A percentile compares a stretch with the other conserved stretches of the same genome.
Conservation (phyloP, 2,113 vertebrate genomes). For the Limanda limanda region DNA sequence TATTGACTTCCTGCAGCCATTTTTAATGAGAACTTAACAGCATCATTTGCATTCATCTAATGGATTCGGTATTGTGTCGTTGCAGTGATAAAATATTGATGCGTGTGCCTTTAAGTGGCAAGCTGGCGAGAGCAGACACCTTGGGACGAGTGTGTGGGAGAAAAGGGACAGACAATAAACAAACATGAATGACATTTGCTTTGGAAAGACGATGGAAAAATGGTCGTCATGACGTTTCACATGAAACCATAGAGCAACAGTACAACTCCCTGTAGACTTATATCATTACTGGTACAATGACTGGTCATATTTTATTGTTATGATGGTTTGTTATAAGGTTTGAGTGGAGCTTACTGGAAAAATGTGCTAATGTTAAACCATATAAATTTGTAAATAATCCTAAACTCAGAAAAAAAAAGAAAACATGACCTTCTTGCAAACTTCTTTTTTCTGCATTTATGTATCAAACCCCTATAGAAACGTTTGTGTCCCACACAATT, state of each 20-base stretch:
- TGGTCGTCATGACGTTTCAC: constrained; percentile 24
- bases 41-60: constrained; percentile 37
- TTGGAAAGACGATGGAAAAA: constrained; percentile 24
- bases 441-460: too few species aligned
- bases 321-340: not conserved
- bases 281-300: not conserved
- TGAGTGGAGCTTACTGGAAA: not conserved
- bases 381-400: too few species aligned
- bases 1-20: constrained; percentile 27
- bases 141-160: constrained; percentile 45
- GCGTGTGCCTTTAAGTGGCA: constrained; percentile 66
- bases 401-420: too few species aligned
- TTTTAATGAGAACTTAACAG: constrained; percentile 23
- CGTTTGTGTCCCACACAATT: not conserved
- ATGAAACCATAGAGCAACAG: constrained; percentile 2
- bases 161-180: constrained; percentile 55
- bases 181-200: constrained; percentile 55
- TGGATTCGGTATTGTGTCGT: constrained; percentile 42
- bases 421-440: too few species aligned
- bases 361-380: not conserved
- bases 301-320: not conserved
- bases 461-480: too few species aligned
- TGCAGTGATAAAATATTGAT: constrained; percentile 47
- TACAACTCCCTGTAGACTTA: constrained; percentile 4
- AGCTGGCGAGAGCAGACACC: constrained; percentile 56